Percentiles rank a stretch among this genome's conserved stretches.
Conservation (phyloP, 2,113 vertebrate species). For the Hippocampus mohnikei region DNA sequence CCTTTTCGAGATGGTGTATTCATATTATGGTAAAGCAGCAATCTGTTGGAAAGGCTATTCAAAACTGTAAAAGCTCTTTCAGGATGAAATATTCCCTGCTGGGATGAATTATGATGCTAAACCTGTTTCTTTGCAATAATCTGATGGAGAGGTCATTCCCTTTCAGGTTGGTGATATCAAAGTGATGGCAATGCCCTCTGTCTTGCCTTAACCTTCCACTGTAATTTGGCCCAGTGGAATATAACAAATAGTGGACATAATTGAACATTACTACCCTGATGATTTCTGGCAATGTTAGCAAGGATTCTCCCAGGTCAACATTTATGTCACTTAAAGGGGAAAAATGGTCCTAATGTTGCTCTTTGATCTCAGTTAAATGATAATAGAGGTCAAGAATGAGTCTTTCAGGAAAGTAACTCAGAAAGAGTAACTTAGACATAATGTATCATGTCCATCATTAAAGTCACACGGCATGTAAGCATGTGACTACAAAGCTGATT, state of each 20-base stretch:
- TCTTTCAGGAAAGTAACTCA: constrained; percentile 43
- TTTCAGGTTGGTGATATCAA: constrained; percentile 90
- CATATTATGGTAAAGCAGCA: constrained; percentile 90
- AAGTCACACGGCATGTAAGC: background rate
- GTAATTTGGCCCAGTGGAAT: constrained; percentile 78
- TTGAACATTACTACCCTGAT: constrained; percentile 80
- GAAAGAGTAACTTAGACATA: constrained; percentile 25
- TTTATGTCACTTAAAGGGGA: constrained; percentile 60
- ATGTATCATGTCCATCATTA: constrained; percentile 27
- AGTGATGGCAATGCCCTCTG: constrained; percentile 86
- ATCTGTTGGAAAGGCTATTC: constrained; percentile 81
- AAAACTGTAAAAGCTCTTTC: constrained; percentile 80
- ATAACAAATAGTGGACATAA: constrained; percentile 87
- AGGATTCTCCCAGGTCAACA: constrained; percentile 62
- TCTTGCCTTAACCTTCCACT: constrained; percentile 81
- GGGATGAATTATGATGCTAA: constrained; percentile 86
- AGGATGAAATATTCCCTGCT: constrained; percentile 82
- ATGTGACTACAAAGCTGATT: background rate
- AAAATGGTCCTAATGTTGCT: constrained; percentile 58
- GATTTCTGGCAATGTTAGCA: constrained; percentile 68
- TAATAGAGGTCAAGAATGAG: constrained; percentile 60
- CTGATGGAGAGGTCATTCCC: constrained; percentile 86
- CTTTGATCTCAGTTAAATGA: constrained; percentile 70
- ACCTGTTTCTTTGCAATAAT: constrained; percentile 85
- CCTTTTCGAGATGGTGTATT: constrained; percentile 85